phyloP scores from a whole-genome alignment of 2,888 invertebrate genomes.

The Acanthococcus lagerstroemiae region DNA sequence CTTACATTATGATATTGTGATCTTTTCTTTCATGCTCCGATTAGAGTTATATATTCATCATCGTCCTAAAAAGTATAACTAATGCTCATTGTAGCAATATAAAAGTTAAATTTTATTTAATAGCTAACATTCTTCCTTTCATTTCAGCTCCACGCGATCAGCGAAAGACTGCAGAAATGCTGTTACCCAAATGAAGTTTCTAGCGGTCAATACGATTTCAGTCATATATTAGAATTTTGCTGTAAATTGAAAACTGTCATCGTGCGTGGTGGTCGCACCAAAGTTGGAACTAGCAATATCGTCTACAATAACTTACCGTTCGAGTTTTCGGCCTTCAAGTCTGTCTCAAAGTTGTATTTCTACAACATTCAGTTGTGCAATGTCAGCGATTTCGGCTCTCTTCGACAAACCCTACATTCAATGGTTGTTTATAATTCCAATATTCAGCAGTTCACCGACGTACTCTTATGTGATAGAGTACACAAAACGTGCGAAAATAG shows the following conservation, averaged over 20 bases:
- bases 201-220: constrained; percentile 76
- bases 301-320: constrained; percentile 66
- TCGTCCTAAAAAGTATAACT: too few relatives aligned
- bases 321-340: constrained; percentile 75
- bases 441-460: constrained; percentile 60
- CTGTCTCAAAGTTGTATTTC: constrained; percentile 58
- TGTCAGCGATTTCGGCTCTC: constrained; percentile 51
- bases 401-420: constrained; percentile 53
- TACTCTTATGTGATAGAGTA: constrained; percentile 73
- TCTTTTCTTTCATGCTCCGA: too few relatives aligned
- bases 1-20: too few relatives aligned
- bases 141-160: constrained; percentile 77
- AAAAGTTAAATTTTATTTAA: too few relatives aligned
- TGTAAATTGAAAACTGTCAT: constrained; percentile 59
- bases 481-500: constrained; percentile 53
- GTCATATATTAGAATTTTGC: constrained; percentile 81
- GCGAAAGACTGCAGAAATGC: constrained; percentile 73
- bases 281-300: constrained; percentile 73
- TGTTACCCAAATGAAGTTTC: constrained; percentile 68
- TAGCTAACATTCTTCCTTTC: constrained; percentile 10
- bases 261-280: constrained; percentile 56
- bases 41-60: too few relatives aligned
- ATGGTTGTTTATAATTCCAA: constrained; percentile 54
- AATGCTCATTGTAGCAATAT: too few relatives aligned
- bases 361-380: constrained; percentile 57